phyloP scores from a whole-genome alignment of 2,888 invertebrate genomes.

The Tetrapedia diversipes region DNA sequence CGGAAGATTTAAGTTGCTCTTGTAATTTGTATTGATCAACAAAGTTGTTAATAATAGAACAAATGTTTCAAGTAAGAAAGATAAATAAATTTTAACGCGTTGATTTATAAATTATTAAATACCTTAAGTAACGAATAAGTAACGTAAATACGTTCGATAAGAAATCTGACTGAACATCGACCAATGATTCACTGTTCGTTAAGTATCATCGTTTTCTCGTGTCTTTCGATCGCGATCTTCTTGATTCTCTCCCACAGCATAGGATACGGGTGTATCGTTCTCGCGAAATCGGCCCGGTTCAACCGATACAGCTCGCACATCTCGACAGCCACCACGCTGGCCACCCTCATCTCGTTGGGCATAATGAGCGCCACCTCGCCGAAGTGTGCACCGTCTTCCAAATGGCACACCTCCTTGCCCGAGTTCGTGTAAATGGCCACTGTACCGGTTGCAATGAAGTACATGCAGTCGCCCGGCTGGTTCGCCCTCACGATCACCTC shows the following conservation, averaged over 20 bases:
- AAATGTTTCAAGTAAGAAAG: no score
- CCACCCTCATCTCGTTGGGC: slow-evolving; percentile 79
- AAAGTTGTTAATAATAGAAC: no score
- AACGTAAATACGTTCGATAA: no score
- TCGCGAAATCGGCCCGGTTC: slow-evolving; percentile 78
- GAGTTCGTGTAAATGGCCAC: slow-evolving; percentile 84
- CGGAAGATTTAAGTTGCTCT: no score
- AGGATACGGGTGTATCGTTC: slow-evolving; percentile 80
- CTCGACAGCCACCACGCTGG: slow-evolving; percentile 82
- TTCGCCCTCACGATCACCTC: slow-evolving; percentile 84
- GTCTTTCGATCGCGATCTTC: slow-evolving; percentile 79
- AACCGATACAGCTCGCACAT: slow-evolving; percentile 82
- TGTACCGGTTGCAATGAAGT: slow-evolving; percentile 85
- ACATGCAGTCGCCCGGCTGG: slow-evolving; percentile 84
- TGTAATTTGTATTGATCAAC: no score
- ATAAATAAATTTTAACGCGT: no score
- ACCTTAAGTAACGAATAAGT: no score
- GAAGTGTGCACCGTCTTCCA: slow-evolving; percentile 82
- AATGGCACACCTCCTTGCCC: slow-evolving; percentile 82
- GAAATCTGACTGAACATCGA: no score
- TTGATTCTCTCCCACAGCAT: slow-evolving; percentile 81
- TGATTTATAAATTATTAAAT: no score
- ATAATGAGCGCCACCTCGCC: slow-evolving; percentile 82
- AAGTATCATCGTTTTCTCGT: slow-evolving; percentile 78
- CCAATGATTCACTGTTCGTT: slow-evolving; percentile 62